Conservation (phyloP, 2,113 vertebrate genomes). For the Sceloporus undulatus region DNA sequence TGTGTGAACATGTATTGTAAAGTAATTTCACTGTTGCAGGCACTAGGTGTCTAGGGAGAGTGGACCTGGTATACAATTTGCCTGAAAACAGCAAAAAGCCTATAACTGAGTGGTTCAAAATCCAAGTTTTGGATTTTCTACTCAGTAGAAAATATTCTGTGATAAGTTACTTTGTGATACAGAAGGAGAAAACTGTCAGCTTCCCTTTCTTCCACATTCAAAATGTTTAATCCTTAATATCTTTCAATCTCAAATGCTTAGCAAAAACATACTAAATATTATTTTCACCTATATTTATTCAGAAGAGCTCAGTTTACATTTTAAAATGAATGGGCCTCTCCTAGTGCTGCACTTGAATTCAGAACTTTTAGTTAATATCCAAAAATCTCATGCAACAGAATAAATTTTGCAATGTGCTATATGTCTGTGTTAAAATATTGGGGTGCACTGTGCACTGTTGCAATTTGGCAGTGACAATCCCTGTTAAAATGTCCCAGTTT, state of each 20-base stretch:
- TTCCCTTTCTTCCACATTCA: background rate
- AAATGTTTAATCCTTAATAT: background rate
- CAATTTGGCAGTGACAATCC: too few relatives aligned
- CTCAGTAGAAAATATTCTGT: background rate
- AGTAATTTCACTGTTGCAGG: slow-evolving; percentile 47
- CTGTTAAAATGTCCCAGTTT: too few relatives aligned
- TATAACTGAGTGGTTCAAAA: background rate
- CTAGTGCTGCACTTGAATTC: background rate
- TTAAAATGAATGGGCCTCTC: background rate
- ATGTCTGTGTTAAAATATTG: too few relatives aligned
- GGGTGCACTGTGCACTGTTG: too few relatives aligned
- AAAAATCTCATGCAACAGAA: background rate
- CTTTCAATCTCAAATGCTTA: background rate
- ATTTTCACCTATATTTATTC: background rate
- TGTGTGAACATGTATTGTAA: slow-evolving; percentile 60
- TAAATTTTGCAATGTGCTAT: background rate
- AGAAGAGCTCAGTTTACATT: background rate
- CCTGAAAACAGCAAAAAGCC: slow-evolving; percentile 9
- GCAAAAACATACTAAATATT: background rate
- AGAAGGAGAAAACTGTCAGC: background rate
- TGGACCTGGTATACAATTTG: background rate
- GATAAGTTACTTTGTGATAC: background rate
- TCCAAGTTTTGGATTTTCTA: background rate
- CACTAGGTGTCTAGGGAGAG: slow-evolving; percentile 48
- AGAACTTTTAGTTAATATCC: background rate